Evolutionary conservation across 2,888 invertebrate species (phyloP).

Genomic region (Pseudoips prasinana): DNA sequence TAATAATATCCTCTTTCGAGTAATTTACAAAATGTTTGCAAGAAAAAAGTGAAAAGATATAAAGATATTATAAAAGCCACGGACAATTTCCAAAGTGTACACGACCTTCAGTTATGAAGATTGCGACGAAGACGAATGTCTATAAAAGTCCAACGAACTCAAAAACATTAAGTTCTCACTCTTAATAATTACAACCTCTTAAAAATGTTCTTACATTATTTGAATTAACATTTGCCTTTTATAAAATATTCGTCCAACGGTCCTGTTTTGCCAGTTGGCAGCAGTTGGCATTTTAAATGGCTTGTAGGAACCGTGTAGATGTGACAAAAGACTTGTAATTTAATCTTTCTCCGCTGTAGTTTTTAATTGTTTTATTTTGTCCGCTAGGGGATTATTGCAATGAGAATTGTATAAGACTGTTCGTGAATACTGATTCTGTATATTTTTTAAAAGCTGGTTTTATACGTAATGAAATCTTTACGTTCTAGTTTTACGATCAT

Average conservation of each 20-base stretch:
- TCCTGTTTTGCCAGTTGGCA: slow-evolving; percentile 21
- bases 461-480: no score
- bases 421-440: no score
- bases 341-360: slow-evolving; percentile 20
- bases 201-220: slow-evolving; percentile 13
- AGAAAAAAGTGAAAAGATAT: no score
- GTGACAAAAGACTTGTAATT: slow-evolving; percentile 26
- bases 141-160: background rate
- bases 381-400: background rate
- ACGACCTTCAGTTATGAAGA: no score
- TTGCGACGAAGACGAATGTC: no score
- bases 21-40: no score
- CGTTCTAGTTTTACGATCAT: no score
- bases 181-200: slow-evolving; percentile 4
- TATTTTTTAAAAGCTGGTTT: no score
- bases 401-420: slow-evolving; percentile 13
- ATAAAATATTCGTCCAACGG: slow-evolving; percentile 29
- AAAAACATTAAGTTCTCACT: slow-evolving; percentile 2
- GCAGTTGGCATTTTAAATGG: slow-evolving; percentile 29
- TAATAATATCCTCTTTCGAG: no score
- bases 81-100: no score
- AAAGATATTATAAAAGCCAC: no score
- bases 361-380: slow-evolving; percentile 22
- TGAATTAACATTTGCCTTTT: slow-evolving; percentile 11
- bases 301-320: slow-evolving; percentile 22